A percentile compares a stretch with the other conserved stretches of the same genome.
Conservation (phyloP, 1,140 invertebrate species). For the Cheumatopsyche charites region DNA sequence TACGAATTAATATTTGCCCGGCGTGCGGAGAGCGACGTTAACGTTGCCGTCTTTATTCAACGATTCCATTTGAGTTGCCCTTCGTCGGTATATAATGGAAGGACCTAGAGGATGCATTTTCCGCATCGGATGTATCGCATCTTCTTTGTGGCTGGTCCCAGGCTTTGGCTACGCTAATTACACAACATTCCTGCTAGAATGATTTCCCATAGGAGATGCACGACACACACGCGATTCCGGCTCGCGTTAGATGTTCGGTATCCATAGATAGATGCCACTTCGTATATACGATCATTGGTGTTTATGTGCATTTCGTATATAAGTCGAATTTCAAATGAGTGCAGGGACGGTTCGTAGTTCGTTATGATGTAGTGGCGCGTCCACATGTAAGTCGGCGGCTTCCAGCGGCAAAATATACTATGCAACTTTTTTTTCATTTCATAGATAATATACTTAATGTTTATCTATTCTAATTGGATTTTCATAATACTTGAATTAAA, state of each 20-base stretch:
- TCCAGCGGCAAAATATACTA: too few species aligned
- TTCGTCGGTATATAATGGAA: conserved; percentile 13
- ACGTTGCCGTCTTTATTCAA: background rate
- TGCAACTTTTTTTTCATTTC: too few species aligned
- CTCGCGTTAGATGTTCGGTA: conserved; percentile 22
- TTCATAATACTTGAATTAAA: too few species aligned
- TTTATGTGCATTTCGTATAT: conserved; percentile 30
- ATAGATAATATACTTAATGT: too few species aligned
- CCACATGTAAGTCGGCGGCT: too few species aligned
- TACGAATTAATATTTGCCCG: too few species aligned
- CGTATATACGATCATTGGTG: too few species aligned
- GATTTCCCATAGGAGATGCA: conserved; percentile 48
- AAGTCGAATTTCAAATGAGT: conserved; percentile 26
- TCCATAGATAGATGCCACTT: background rate
- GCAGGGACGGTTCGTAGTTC: too few species aligned
- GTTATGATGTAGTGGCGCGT: too few species aligned
- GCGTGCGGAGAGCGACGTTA: too few species aligned
- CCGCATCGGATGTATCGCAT: conserved; percentile 14
- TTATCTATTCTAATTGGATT: too few species aligned
- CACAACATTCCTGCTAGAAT: conserved; percentile 43
- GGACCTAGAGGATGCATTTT: conserved; percentile 6
- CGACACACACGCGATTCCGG: conserved; percentile 24
- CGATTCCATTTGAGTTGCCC: background rate
- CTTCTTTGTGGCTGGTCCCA: conserved; percentile 27
- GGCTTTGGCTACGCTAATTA: conserved; percentile 46